Percentiles rank a stretch among this genome's conserved stretches.
These are phyloP conservation scores for Piprites chloris DNA, from an alignment of 2,113 vertebrate genomes.

Conservation along the genomic window DNA sequence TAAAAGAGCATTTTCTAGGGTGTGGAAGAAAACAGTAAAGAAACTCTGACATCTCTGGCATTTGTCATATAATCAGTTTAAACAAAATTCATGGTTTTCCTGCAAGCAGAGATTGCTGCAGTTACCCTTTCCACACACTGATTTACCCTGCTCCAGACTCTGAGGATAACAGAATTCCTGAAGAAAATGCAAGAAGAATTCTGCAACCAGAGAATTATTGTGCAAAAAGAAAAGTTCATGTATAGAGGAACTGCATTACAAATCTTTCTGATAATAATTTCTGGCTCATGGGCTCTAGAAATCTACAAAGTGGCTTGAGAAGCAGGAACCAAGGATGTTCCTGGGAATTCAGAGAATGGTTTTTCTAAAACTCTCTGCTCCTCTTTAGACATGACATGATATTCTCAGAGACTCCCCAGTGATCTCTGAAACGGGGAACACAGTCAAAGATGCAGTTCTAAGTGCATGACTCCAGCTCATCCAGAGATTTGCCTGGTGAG, in stretches of 20 bases:
- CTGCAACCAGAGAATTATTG: not conserved
- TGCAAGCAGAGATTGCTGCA: not conserved
- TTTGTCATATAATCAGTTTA: constrained; percentile 17
- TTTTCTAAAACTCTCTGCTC: constrained; percentile 31
- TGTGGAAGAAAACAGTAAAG: not conserved
- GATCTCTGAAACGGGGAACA: constrained; percentile 34
- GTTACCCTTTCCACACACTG: not conserved
- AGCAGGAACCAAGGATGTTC: not conserved
- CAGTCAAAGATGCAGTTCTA: not conserved
- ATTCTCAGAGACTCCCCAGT: constrained; percentile 24
- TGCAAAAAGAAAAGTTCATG: not conserved
- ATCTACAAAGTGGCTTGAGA: not conserved
- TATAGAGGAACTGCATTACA: not conserved
- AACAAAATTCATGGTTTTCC: constrained; percentile 40
- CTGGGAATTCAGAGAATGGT: not conserved
- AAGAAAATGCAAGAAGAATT: not conserved
- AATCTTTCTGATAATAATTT: not conserved
- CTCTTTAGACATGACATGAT: not conserved
- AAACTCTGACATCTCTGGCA: not conserved
- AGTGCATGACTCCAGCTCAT: not conserved
- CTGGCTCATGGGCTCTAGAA: not conserved
- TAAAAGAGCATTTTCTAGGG: not conserved
- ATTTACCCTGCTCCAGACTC: constrained; percentile 3
- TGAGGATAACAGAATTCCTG: not conserved
- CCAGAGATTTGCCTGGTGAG: not conserved